Percentiles rank a stretch among this genome's conserved stretches.
phyloP scores from a whole-genome alignment of 2,888 invertebrate species.

The Drosophila eohydei region DNA sequence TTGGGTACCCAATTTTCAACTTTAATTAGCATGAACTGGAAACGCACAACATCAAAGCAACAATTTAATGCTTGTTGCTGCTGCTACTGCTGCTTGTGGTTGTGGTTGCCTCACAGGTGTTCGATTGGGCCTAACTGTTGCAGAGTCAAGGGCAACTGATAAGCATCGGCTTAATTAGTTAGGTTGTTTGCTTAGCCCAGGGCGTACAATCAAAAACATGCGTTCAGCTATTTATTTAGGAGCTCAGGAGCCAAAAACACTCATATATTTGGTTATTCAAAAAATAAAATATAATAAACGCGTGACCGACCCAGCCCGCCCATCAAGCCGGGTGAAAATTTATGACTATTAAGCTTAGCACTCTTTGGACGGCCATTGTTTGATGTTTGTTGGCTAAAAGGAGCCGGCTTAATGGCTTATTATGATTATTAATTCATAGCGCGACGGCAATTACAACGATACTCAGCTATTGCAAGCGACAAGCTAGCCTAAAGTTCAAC shows the following conservation, averaged over 20 bases:
- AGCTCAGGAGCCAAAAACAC: conserved; percentile 11
- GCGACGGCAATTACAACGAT: conserved; percentile 32
- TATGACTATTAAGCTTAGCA: conserved; percentile 65
- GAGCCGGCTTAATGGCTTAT: conserved; percentile 59
- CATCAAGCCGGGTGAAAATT: conserved; percentile 49
- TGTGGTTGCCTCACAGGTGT: conserved; percentile 53
- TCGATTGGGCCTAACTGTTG: conserved; percentile 42
- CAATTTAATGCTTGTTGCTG: conserved; percentile 20
- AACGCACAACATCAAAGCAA: conserved; percentile 43
- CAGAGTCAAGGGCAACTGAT: conserved; percentile 54
- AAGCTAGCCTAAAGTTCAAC: conserved; percentile 23
- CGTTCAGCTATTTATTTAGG: conserved; percentile 72
- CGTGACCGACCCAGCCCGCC: conserved; percentile 15
- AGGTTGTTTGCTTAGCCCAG: conserved; percentile 64
- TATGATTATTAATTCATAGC: conserved; percentile 73
- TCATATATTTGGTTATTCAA: conserved; percentile 18
- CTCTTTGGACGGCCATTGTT: conserved; percentile 44
- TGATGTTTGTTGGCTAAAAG: conserved; percentile 6
- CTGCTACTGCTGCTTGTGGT: conserved; percentile 11
- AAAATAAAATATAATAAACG: conserved; percentile 17
- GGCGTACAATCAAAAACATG: conserved; percentile 60
- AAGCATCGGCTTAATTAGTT: conserved; percentile 72
- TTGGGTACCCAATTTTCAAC: not conserved
- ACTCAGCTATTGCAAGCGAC: conserved; percentile 45
- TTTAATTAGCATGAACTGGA: conserved; percentile 4